Base-by-base conservation (phyloP, 2,888 invertebrate species). In the Seira ritae region DNA sequence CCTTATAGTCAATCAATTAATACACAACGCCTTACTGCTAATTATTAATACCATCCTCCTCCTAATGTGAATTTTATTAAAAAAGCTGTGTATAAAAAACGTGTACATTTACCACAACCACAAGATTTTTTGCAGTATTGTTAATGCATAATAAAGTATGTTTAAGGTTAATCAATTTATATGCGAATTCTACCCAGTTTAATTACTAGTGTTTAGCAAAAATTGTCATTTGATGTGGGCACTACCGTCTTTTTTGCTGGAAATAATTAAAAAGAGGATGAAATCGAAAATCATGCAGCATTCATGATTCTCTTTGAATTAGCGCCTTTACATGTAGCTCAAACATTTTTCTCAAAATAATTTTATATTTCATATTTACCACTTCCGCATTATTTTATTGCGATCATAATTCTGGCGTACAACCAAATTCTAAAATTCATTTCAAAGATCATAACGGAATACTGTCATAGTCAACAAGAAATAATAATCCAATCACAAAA, bases 71-170 rank as follows among this genome's bases (percentile, higher is more conserved):
- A 76, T 76, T 76, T 76, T 76, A 75, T 81, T 71, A 65, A 75
- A 31, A 2, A 31, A 81, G 46, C 74, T 75, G 75, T 81, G 80
- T 81, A 75, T 81, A 81, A 81, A 74, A 31, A 80, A 75, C 66
- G 71, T 81, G 80, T 81, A 81, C 66, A 81, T 81, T 80, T 81
- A 81, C 22, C 31, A 31, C 3, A 80, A 74, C 31, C 80, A 75
- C 75, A 81, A 74, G 60, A 31, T 81, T 55, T 71, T 81, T 81
- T 81, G 80, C 80, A 81, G 80, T 81, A 81, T 81, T 81, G 80
- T 75, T 81, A 80, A 81, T 75, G 80, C 80, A 81, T 81, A 80
- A 80, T 50, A 42, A 70, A 31, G 60, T 76, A 76, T 50, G 12
- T 37, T 10, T 60, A 69, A 68, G 68, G 70, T 67, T 70, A 81